Conservation (phyloP, 53 echinoderm and acorn worm genomes). For the Arbacia lixula region DNA sequence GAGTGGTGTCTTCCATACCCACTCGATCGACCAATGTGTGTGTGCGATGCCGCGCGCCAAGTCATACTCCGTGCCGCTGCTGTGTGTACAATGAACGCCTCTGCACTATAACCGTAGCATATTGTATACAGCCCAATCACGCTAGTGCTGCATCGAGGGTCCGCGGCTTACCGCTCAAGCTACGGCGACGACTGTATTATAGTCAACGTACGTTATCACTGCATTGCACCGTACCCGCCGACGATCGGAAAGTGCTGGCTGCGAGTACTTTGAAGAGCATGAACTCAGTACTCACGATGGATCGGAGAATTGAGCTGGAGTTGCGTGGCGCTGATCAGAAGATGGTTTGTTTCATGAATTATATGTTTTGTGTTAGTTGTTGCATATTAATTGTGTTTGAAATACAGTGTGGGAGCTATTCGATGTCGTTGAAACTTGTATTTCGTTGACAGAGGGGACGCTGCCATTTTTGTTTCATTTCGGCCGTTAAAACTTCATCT, state of each 20-base stretch:
- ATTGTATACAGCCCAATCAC: not conserved
- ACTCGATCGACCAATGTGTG: slow-evolving; percentile 35
- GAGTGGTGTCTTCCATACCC: no score
- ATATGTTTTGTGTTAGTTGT: not conserved
- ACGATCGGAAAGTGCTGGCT: slow-evolving; percentile 38
- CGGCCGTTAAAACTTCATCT: not conserved
- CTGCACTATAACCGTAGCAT: not conserved
- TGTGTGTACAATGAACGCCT: not conserved
- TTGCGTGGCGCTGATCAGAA: slow-evolving; percentile 47
- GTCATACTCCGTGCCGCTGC: not conserved
- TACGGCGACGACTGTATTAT: not conserved
- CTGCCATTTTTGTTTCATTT: slow-evolving; percentile 46
- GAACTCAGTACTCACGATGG: slow-evolving; percentile 38
- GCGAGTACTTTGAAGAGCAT: slow-evolving; percentile 33
- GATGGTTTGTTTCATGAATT: slow-evolving; percentile 30
- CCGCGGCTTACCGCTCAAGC: not conserved
- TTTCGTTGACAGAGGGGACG: slow-evolving; percentile 7
- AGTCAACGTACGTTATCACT: no score
- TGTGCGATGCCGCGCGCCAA: not conserved
- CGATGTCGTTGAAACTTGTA: not conserved
- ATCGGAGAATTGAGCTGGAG: slow-evolving; percentile 56
- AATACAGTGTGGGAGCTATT: not conserved
- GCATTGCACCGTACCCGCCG: slow-evolving; percentile 3
- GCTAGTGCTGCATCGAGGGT: slow-evolving; percentile 1
- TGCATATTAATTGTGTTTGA: slow-evolving; percentile 5